Evolutionary conservation across 1,140 invertebrate genomes (phyloP).

Genomic region (Drosophila ohnishii): DNA sequence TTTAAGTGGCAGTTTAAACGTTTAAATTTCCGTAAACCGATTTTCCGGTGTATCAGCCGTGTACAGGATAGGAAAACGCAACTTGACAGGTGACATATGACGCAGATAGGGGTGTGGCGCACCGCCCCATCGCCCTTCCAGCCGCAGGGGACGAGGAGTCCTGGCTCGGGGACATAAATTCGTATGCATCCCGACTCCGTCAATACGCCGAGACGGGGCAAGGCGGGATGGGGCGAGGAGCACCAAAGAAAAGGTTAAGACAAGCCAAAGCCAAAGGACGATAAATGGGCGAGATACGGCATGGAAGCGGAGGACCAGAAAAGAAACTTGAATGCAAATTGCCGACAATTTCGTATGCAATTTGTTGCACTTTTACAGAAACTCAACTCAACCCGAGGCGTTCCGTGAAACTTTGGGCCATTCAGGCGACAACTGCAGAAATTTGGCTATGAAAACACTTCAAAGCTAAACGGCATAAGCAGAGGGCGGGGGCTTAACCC

Average conservation of each 20-base stretch:
- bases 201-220: constrained; percentile 9
- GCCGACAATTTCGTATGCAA: constrained; percentile 64
- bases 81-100: constrained; percentile 50
- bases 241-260: constrained; percentile 17
- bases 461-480: constrained; percentile 6
- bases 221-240: neutral
- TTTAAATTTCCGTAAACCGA: too few relatives aligned
- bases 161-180: constrained; percentile 31
- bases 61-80: constrained; percentile 29
- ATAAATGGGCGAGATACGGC: constrained; percentile 48
- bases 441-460: constrained; percentile 10
- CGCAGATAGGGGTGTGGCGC: constrained; percentile 28
- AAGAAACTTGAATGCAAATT: constrained; percentile 63
- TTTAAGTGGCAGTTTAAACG: too few relatives aligned
- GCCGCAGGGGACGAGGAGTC: constrained; percentile 11
- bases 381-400: constrained; percentile 6
- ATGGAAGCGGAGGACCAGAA: constrained; percentile 12
- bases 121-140: constrained; percentile 20
- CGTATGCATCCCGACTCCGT: constrained; percentile 33
- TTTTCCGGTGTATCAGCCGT: too few relatives aligned
- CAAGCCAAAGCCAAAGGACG: constrained; percentile 29
- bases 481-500: neutral
- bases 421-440: constrained; percentile 8
- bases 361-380: constrained; percentile 54
- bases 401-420: constrained; percentile 8